Percentiles rank a stretch among this genome's conserved stretches.
These are phyloP conservation scores for Enhydra lutris DNA, from an alignment of 2,113 vertebrate genomes.

Conservation along the genomic window DNA sequence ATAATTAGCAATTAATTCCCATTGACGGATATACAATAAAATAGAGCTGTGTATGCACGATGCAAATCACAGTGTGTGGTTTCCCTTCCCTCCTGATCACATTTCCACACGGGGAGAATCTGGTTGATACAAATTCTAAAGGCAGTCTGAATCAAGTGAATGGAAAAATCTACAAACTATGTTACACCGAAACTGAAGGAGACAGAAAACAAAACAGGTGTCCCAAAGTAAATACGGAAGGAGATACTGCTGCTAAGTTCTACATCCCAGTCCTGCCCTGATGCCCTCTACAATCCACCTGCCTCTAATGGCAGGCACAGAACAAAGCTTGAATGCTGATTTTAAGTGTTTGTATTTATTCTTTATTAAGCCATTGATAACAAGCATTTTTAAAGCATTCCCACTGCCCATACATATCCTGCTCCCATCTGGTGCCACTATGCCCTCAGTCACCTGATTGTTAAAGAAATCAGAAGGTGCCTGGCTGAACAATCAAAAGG, in stretches of 20 bases:
- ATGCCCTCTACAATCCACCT: neutral
- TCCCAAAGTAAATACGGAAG: neutral
- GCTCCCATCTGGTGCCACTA: neutral
- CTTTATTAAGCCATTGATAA: neutral
- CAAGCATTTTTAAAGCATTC: neutral
- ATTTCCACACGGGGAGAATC: slow-evolving; percentile 53
- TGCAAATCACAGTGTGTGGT: slow-evolving; percentile 37
- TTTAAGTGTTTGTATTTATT: neutral
- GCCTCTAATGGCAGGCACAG: neutral
- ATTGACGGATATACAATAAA: slow-evolving; percentile 74
- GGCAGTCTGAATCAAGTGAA: slow-evolving; percentile 7
- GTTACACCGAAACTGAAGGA: neutral
- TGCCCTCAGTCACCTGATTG: neutral
- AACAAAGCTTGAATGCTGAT: neutral
- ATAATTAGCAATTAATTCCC: slow-evolving; percentile 77
- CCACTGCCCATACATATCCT: neutral
- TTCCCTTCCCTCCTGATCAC: slow-evolving; percentile 40
- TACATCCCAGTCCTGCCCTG: neutral
- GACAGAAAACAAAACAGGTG: neutral
- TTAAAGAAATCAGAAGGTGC: neutral
- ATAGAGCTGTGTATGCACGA: slow-evolving; percentile 61
- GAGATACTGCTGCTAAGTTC: neutral
- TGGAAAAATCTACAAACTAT: neutral
- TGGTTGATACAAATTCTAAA: slow-evolving; percentile 48
- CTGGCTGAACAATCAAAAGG: neutral